Evolutionary conservation across 2,888 invertebrate species (phyloP), one percentile per base, ranked within the genome.

Genomic region (Philereme transversata): DNA sequence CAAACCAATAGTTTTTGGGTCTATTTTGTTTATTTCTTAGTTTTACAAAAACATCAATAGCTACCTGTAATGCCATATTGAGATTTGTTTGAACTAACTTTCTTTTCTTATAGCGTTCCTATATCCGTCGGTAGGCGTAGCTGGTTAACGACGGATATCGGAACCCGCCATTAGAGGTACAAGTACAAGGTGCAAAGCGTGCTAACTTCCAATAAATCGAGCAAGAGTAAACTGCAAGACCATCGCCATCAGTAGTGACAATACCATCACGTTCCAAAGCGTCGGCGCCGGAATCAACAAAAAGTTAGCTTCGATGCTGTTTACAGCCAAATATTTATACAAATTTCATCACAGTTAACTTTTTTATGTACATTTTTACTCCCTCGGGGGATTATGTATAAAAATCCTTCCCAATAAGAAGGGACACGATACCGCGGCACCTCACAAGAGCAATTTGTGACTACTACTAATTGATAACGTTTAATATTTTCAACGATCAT

Each of bases 281-380:
- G 58, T 46, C 61, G 56, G 59, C 52, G 60, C 56, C 57, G 34
- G 58, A 65, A 64, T 62, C 53, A 69, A 22, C 22, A 22, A 68
- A 72, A 64, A 73, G 70, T 64, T 72, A 72, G 73, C 64, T 84
- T 87, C 85, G 83, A 85, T 86, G 88, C 87, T 87, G 86, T 88
- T 86, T 87, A 88, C 88, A 88, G 87, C 87, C 84, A 79, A 86
- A 81, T 75, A 77, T 76, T 77, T 78, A 68, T 81, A 82, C 79
- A 85, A 72, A 77, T 81, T 70, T 73, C 77, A 86, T 87, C 87
- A 87, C 87, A 87, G 86, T 79, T 78, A 80, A 75, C 78, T 81
- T 79, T 78, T 74, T 75, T 83, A 84, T 86, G 71, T 86, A 84
- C 82, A 83, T 77, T 83, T 85, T 85, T 84, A 84, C 73, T 85